Conservation (phyloP, 2,888 invertebrate genomes). For the Diogma glabrata region DNA sequence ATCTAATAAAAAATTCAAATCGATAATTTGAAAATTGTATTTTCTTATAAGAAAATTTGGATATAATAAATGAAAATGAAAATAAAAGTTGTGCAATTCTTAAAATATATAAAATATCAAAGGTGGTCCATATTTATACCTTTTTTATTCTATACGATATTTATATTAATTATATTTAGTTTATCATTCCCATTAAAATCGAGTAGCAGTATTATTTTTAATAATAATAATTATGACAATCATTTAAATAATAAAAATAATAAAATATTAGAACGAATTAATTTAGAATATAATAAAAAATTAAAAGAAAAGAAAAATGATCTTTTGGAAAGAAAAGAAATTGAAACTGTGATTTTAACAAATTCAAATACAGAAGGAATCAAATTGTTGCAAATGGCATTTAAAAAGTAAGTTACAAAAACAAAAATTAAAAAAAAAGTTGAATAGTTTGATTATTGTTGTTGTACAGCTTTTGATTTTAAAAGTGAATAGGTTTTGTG, state of each 20-base stretch:
- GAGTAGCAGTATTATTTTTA: conserved; percentile 5
- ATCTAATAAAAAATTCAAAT: no score
- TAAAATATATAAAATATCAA: conserved; percentile 16
- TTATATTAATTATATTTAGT: conserved; percentile 42
- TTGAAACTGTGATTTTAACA: conserved; percentile 40
- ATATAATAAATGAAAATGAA: no score
- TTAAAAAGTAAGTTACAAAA: conserved; percentile 39
- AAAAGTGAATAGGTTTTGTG: no score
- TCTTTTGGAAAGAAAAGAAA: conserved; percentile 28
- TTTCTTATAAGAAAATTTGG: no score
- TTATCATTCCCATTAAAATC: conserved; percentile 38
- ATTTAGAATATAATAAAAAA: conserved; percentile 8
- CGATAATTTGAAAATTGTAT: no score
- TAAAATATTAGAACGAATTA: conserved; percentile 3
- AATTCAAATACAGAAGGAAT: conserved; percentile 37
- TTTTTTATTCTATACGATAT: conserved; percentile 41
- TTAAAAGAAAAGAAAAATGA: conserved; percentile 15
- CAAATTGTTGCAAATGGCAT: conserved; percentile 37
- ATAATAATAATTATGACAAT: conserved; percentile 13
- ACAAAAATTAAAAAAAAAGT: conserved; percentile 25
- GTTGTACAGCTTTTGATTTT: no score
- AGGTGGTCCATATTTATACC: conserved; percentile 45
- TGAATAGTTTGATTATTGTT: no score
- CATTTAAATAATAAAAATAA: conserved; percentile 7
- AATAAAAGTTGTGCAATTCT: no score